phyloP scores from a whole-genome alignment of 2,113 vertebrate species.

The Rhabdornis inornatus region DNA sequence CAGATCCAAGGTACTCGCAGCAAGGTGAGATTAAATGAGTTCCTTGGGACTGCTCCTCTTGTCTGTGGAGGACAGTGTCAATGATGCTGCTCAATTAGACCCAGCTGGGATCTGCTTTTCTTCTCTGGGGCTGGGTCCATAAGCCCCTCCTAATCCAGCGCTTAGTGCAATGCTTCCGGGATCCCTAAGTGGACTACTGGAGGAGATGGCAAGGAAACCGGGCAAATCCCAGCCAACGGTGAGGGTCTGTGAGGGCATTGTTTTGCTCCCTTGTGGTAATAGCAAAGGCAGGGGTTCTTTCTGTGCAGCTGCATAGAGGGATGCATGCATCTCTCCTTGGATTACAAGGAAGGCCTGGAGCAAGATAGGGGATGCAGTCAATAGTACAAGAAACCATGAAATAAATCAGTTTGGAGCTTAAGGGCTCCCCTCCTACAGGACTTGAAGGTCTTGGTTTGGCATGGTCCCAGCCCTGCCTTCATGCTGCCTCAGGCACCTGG shows the following conservation, averaged over 20 bases:
- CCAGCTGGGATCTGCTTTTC: fast-evolving
- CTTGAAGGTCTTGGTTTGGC: not conserved
- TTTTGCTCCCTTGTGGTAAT: not conserved
- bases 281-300: not conserved
- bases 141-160: not conserved
- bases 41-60: not conserved
- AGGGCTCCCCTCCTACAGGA: not conserved
- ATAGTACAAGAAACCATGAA: not conserved
- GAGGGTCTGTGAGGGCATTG: fast-evolving
- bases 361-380: not conserved
- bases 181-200: not conserved
- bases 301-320: not conserved
- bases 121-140: not conserved
- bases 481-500: not conserved
- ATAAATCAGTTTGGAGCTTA: not conserved
- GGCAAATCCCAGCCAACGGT: not conserved
- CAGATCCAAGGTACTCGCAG: not conserved
- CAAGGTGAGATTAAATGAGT: not conserved
- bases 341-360: not conserved
- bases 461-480: not conserved
- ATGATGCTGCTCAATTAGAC: fast-evolving
- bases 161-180: not conserved
- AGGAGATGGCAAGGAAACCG: fast-evolving
- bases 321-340: not conserved
- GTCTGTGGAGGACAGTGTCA: fast-evolving